Base-by-base conservation (phyloP, 2,888 invertebrate genomes). In the Polyommatus iphigenia region DNA sequence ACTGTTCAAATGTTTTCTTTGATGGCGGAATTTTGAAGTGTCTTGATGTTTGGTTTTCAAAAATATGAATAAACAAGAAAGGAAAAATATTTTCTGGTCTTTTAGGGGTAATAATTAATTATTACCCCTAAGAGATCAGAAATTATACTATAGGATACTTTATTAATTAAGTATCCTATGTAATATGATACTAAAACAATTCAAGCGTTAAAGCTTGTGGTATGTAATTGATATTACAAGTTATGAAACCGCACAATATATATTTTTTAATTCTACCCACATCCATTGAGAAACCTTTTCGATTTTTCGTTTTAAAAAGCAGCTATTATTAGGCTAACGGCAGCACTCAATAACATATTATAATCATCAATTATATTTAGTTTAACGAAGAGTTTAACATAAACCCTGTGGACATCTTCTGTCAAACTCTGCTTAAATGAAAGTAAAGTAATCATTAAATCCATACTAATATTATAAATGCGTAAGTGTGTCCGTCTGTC, bases 1-100 rank as follows among this genome's bases (percentile, higher is more conserved):
- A 32, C 67, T 67, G 29, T 67, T 67, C 18, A 67, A 67, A 67
- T 67, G 29, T 67, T 67, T 67, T 62, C 71, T 77, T 78, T 79
- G 77, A 79, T 76, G 71, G 75, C 54, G 59, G 72, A 67, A 67
- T 67, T 13, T 3, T 29, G 29, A 29, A 67, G 67, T 13, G 18
- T 5, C 29, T 67, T 24, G 29, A 67, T 67, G 67, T 67, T 32
- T 67, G 67, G 29, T 32, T 29, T 29, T 24, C 13, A 24, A 20
- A 4, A 24, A 62, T 24, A 13, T 24, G 10, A 59, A n/a, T 59
- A 46, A 46, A 10, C 10, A 20, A 24, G 10, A 62, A 24, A 24
- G 10, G 24, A n/a, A 24, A 62, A 62, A 10, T 8, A 62, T 4
- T 20, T 13, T 24, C 10, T 4, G 62, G 67, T 67, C 24, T 29